Evolutionary conservation across 2,797 vertebrate species (phyloP).

Genomic region (Carduelis carduelis): DNA sequence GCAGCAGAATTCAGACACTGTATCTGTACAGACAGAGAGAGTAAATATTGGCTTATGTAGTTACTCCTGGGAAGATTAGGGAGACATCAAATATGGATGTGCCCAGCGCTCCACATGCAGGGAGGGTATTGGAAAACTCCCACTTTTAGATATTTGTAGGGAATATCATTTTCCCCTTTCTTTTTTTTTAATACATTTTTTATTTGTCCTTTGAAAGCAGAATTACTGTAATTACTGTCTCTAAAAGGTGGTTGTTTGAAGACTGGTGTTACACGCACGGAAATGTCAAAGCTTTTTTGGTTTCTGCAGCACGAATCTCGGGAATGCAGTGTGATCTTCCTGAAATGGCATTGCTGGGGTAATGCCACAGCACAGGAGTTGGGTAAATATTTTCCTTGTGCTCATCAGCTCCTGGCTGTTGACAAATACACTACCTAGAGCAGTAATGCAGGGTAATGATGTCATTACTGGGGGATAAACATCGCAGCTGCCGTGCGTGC

Average conservation of each 20-base stretch:
- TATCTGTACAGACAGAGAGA: conserved; percentile 6
- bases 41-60: conserved; percentile 40
- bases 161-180: rapidly evolving
- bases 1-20: background rate
- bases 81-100: conserved; percentile 40
- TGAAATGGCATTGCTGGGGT: background rate
- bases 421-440: conserved; percentile 18
- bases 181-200: too few relatives aligned
- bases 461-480: conserved; percentile 29
- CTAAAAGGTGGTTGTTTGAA: background rate
- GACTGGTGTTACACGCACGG: background rate
- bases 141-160: background rate
- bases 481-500: background rate
- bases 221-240: background rate
- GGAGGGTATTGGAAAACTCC: background rate
- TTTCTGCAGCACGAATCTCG: background rate
- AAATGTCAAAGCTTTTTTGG: conserved; percentile 17
- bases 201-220: background rate
- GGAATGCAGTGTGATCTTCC: background rate
- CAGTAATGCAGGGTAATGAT: conserved; percentile 17
- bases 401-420: background rate
- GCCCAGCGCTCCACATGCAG: rapidly evolving
- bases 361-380: background rate
- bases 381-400: conserved; percentile 35
- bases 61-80: conserved; percentile 30